Base-by-base conservation (phyloP, 2,113 vertebrate genomes). In the Apaloderma vittatum region DNA sequence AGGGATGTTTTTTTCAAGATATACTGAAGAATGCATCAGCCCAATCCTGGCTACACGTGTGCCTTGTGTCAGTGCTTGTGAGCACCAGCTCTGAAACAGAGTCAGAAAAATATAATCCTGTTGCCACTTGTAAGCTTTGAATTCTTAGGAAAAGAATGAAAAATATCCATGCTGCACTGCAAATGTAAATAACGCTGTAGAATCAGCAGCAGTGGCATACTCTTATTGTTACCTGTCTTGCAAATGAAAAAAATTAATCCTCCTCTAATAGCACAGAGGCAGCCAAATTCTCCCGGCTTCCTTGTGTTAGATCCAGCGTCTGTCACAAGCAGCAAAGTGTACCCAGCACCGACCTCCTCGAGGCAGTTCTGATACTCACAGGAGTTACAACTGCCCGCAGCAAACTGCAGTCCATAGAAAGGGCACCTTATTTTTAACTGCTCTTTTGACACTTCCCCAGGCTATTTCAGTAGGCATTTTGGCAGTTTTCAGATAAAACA, bases 381-480 rank as follows among this genome's bases (percentile, higher is more conserved):
- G 37, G 26, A 85, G 63, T 55, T 82, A 63, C 10, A 67, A 21
- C 62, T 11, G 1, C 52, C 45, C 26, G 12, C 55, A 67, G 70
- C n/a, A 72, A 73, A 43, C 46, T 76, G 91, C 61, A 73, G 55
- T 63, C 57, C 8, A 1, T 10, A 49, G 43, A 34, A 36, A 67
- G 0, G 11, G 27, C 15, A 30, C 18, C 13, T 55, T 84, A 71
- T 88, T 96, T 97, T 81, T 79, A 82, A 76, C 36, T 9, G 16
- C 29, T 82, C 40, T 82, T 92, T 82, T 94, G 88, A 92, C 74
- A 61, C 70, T 48, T 93, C 49, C 34, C 13, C 2, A 2, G 19
- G 79, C 52, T 89, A 78, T 87, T 94, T 90, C 70, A 65, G 30
- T 29, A 68, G 71, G 65, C 48, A 82, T 72, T 86, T 90, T 94